Evolutionary conservation across 1,140 invertebrate genomes (phyloP).

Genomic region (Leguminivora glycinivorella): DNA sequence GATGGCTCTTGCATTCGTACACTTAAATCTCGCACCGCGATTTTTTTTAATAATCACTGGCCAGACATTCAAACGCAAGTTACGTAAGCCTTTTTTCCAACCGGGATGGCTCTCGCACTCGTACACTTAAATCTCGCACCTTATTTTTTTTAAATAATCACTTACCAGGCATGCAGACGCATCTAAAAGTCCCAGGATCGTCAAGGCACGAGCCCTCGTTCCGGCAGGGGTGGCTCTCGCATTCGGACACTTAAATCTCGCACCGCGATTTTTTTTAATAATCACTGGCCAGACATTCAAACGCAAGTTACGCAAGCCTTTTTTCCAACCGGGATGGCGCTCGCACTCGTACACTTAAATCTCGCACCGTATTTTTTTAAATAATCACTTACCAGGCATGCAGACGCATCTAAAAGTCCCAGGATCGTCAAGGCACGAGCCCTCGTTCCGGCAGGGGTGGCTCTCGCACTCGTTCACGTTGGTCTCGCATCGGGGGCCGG

Average conservation of each 20-base stretch:
- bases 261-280: no score
- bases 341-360: no score
- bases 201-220: slow-evolving; percentile 96
- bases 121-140: no score
- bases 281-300: no score
- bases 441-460: slow-evolving; percentile 96
- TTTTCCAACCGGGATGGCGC: no score
- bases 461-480: slow-evolving; percentile 97
- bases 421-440: slow-evolving; percentile 96
- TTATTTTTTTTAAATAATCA: no score
- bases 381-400: slow-evolving; percentile 96
- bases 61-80: no score
- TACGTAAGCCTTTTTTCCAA: no score
- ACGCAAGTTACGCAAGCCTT: no score
- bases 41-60: no score
- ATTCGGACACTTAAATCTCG: slow-evolving; percentile 96
- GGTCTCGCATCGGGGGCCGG: slow-evolving; percentile 93
- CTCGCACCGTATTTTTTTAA: no score
- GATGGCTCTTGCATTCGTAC: slow-evolving; percentile 97
- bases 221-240: slow-evolving; percentile 95
- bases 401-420: slow-evolving; percentile 96
- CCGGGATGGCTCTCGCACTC: no score
- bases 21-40: slow-evolving; percentile 95
- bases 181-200: slow-evolving; percentile 95
- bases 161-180: slow-evolving; percentile 86